phyloP scores from a whole-genome alignment of 2,113 vertebrate genomes.

The Carollia perspicillata region DNA sequence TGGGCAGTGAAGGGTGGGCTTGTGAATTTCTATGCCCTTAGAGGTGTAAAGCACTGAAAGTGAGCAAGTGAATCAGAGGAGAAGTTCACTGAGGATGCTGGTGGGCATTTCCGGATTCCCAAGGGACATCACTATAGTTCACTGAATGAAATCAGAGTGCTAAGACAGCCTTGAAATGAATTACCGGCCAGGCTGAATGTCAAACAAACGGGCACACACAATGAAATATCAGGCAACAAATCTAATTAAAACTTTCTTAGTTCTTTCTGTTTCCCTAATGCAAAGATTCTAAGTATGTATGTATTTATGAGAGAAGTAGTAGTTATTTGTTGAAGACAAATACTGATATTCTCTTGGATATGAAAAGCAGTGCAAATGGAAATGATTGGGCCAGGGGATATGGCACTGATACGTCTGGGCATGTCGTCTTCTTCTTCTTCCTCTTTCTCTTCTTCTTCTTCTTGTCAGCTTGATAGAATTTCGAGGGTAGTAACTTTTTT shows the following conservation, averaged over 20 bases:
- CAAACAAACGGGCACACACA: background rate
- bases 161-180: background rate
- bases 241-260: constrained; percentile 27
- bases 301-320: background rate
- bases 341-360: background rate
- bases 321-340: background rate
- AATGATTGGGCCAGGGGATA: background rate
- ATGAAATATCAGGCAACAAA: background rate
- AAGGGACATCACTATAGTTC: background rate
- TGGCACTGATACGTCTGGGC: background rate
- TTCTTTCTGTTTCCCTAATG: background rate
- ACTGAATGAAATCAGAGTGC: background rate
- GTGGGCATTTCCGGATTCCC: background rate
- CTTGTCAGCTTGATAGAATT: background rate
- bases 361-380: background rate
- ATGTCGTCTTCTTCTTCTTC: background rate
- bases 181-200: background rate
- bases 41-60: background rate
- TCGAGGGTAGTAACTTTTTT: background rate
- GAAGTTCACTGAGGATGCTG: background rate
- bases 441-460: background rate
- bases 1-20: background rate
- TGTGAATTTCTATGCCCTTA: background rate
- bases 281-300: background rate
- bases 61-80: background rate